These are phyloP conservation scores for Labroides dimidiatus DNA, from an alignment of 2,797 vertebrate species.

Conservation along the genomic window DNA sequence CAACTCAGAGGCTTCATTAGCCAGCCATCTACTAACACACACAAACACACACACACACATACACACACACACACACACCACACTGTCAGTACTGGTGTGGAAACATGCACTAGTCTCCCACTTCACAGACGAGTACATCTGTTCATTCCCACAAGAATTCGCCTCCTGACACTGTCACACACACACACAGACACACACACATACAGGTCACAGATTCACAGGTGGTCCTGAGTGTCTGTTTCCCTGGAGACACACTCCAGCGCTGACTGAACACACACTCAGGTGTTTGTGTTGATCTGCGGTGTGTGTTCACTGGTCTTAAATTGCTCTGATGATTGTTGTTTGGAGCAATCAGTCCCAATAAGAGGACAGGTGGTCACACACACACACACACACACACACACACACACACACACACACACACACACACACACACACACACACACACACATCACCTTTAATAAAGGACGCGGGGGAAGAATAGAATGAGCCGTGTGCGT, in stretches of 20 bases:
- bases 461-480: conserved; percentile 19
- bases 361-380: conserved; percentile 15
- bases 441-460: conserved; percentile 20
- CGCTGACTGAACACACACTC: too few species aligned
- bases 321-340: conserved; percentile 22
- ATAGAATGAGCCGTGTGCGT: conserved; percentile 2
- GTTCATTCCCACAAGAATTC: conserved; percentile 37
- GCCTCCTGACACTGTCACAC: conserved; percentile 14
- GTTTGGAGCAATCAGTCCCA: conserved; percentile 17
- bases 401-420: neutral
- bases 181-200: neutral
- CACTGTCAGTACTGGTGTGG: conserved; percentile 14
- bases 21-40: conserved; percentile 1
- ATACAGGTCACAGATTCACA: conserved; percentile 38
- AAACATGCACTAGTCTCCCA: conserved; percentile 10
- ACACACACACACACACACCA: conserved; percentile 9
- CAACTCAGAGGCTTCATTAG: conserved; percentile 3
- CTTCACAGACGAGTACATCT: conserved; percentile 60
- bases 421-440: neutral
- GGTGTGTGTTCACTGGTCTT: conserved; percentile 26
- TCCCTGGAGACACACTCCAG: conserved; percentile 50
- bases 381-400: conserved; percentile 2
- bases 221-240: conserved; percentile 48
- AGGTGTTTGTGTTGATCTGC: conserved; percentile 11
- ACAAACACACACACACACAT: neutral